Evolutionary conservation across 2,113 vertebrate genomes (phyloP).

Genomic region (Baryphthengus martii): DNA sequence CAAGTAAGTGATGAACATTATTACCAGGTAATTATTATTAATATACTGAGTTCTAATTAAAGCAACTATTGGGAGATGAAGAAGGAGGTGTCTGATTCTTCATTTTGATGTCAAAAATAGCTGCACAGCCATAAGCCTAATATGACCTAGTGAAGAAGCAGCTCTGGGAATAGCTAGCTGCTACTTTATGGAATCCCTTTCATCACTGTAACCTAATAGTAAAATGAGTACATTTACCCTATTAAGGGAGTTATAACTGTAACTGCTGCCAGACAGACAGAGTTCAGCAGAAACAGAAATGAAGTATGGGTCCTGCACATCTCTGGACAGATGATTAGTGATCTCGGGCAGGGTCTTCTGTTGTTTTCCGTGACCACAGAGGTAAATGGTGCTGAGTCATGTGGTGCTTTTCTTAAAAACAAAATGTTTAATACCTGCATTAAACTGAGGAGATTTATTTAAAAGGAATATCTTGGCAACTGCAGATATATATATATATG

Average conservation of each 20-base stretch:
- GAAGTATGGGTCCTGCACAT: not conserved
- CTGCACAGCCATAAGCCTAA: not conserved
- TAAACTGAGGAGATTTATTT: not conserved
- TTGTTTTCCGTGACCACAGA: not conserved
- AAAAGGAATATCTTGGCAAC: not conserved
- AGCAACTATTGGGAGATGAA: not conserved
- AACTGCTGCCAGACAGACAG: not conserved
- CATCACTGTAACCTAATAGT: not conserved
- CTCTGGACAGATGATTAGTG: not conserved
- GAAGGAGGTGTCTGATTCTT: not conserved
- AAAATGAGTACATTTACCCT: not conserved
- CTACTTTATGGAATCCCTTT: not conserved
- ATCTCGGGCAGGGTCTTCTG: not conserved
- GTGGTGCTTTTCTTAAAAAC: not conserved
- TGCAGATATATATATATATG: not conserved
- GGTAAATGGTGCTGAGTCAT: not conserved
- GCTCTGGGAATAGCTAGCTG: not conserved
- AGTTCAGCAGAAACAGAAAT: not conserved
- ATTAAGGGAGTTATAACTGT: not conserved
- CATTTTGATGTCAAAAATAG: not conserved
- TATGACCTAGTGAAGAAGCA: not conserved
- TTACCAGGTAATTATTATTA: not conserved
- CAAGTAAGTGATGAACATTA: not conserved
- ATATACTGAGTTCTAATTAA: conserved; percentile 7
- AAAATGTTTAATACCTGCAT: not conserved